Conservation (phyloP, 2,888 invertebrate genomes). For the Phragmatobia fuliginosa region DNA sequence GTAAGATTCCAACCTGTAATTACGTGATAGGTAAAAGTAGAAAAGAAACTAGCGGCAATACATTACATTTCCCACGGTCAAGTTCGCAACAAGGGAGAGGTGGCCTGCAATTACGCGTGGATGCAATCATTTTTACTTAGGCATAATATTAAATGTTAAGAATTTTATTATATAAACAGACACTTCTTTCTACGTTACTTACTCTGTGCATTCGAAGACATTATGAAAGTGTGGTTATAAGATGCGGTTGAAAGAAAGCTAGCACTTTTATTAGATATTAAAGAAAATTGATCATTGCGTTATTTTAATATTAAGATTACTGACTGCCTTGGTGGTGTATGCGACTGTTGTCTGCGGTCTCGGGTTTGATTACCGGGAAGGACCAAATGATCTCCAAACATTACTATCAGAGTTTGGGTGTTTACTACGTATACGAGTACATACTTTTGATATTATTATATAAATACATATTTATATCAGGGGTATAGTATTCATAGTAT, state of each 20-base stretch:
- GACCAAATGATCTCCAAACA: too few relatives aligned
- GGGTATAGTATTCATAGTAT: too few relatives aligned
- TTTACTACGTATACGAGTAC: too few relatives aligned
- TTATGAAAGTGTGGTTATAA: constrained; percentile 22
- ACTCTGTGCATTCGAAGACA: constrained; percentile 8
- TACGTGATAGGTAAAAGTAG: constrained; percentile 66
- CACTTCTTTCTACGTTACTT: constrained; percentile 9
- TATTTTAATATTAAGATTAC: not conserved
- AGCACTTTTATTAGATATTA: not conserved
- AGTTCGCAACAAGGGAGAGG: constrained; percentile 63
- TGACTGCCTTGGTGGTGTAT: too few relatives aligned
- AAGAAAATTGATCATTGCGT: not conserved
- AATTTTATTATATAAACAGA: constrained; percentile 30
- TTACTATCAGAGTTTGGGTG: too few relatives aligned
- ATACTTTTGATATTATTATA: too few relatives aligned
- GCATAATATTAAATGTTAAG: constrained; percentile 13
- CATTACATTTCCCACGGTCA: constrained; percentile 73
- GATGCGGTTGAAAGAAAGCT: constrained; percentile 13
- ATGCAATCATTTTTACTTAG: constrained; percentile 45
- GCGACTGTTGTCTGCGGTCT: too few relatives aligned
- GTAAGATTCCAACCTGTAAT: constrained; percentile 51
- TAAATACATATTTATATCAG: too few relatives aligned
- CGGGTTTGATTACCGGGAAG: too few relatives aligned
- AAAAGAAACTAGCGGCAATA: constrained; percentile 61
- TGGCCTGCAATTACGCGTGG: constrained; percentile 51